phyloP scores from a whole-genome alignment of 2,113 vertebrate genomes.

The Tringa solitaria region DNA sequence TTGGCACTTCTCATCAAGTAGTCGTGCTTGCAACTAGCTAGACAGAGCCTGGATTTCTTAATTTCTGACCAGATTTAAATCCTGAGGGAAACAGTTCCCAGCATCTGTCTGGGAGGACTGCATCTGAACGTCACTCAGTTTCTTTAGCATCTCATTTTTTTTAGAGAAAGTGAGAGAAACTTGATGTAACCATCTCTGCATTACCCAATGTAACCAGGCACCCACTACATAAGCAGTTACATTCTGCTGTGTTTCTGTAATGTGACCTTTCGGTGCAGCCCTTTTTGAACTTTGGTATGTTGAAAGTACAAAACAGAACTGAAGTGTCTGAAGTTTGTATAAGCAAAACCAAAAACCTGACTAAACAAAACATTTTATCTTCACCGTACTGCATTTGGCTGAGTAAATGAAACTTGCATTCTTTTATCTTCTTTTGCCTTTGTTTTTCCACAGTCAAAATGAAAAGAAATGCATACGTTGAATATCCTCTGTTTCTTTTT shows the following conservation, averaged over 20 bases:
- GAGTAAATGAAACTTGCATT: neutral
- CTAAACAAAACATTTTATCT: conserved; percentile 7
- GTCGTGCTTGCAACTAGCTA: neutral
- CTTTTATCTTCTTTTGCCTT: neutral
- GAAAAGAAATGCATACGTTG: neutral
- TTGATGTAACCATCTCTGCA: neutral
- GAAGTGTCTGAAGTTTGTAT: neutral
- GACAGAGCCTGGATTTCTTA: neutral
- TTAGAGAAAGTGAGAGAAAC: neutral
- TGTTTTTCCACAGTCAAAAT: neutral
- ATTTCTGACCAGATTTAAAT: neutral
- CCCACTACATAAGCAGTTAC: neutral
- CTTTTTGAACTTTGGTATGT: neutral
- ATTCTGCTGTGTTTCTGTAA: neutral
- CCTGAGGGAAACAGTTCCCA: neutral
- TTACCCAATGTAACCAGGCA: neutral
- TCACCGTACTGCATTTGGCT: neutral
- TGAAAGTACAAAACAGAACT: neutral
- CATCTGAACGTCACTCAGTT: neutral
- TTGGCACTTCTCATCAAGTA: neutral
- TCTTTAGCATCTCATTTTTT: neutral
- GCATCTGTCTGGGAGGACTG: neutral
- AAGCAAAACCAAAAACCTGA: conserved; percentile 17
- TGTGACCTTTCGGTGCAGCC: neutral
- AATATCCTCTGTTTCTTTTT: neutral